A percentile compares a stretch with the other conserved stretches of the same genome.
phyloP scores from a whole-genome alignment of 2,113 vertebrate species.

The Brachypteracias leptosomus region DNA sequence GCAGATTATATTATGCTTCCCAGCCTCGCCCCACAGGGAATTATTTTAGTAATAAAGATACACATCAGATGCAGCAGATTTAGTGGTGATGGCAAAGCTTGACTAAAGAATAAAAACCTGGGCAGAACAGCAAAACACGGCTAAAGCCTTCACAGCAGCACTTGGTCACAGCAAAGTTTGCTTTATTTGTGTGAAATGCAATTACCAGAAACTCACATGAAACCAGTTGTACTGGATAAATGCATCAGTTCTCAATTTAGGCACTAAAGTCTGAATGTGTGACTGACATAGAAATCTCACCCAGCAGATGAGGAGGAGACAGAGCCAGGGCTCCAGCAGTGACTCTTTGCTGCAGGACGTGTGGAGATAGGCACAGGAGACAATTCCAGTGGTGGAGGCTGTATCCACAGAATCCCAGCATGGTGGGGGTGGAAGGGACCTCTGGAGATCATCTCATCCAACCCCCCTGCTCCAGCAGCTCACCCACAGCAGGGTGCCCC shows the following conservation, averaged over 20 bases:
- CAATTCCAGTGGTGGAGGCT: background rate
- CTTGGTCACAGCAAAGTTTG: conserved; percentile 22
- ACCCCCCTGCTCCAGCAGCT: background rate
- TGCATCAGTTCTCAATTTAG: conserved; percentile 41
- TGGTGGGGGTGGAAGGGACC: background rate
- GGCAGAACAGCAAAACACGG: background rate
- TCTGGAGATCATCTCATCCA: background rate
- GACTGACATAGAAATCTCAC: background rate
- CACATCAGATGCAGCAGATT: background rate
- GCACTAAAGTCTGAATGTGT: background rate
- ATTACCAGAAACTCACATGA: conserved; percentile 40
- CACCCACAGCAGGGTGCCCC: background rate
- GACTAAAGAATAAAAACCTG: background rate
- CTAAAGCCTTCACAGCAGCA: background rate
- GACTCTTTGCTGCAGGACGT: background rate
- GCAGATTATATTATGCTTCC: background rate
- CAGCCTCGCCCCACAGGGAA: background rate
- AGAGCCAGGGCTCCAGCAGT: background rate
- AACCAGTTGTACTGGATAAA: conserved; percentile 36
- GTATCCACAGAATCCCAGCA: background rate
- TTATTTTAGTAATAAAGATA: background rate
- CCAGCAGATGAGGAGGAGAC: background rate
- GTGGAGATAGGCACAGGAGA: background rate
- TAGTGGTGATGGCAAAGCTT: background rate
- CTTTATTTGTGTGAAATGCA: conserved; percentile 49